Evolutionary conservation across 2,888 invertebrate species (phyloP), one percentile per base, ranked within the genome.

Genomic region (Nasonovia ribisnigri): DNA sequence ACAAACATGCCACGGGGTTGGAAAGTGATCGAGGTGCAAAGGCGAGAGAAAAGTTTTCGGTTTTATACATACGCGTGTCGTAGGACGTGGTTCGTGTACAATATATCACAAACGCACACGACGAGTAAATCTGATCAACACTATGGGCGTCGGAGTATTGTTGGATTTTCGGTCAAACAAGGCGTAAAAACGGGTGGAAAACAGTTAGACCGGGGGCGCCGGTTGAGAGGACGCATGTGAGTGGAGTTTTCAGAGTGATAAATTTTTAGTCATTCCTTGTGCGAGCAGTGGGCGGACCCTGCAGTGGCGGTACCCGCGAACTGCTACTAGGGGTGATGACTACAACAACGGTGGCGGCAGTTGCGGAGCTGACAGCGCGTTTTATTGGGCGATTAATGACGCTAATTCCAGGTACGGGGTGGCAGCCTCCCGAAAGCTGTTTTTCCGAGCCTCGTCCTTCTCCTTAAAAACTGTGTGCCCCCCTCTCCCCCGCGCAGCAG

Each of bases 381-480:
- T 86, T 93, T 93, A 93, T 93, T 93, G 93, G 90, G 90, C 93
- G 93, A 93, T 93, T 93, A 93, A 93, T 90, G 90, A 87, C n/a
- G 93, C 60, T 93, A 90, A 93, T 93, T 84, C 84, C 84, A 86
- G 89, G 89, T 93, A 46, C 48, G 42, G 29, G 3, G 43, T 43
- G 77, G 42, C 29, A 36, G 90, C 54, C 43, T 86, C 26, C 26
- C 60, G 60, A 48, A 77, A 77, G 84, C 84, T 43, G 42, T 42
- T 54, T 91, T 91, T n/a, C 43, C 26, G 77, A 77, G 51, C 8
- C 36, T 2, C 36, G 77, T 48, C 51, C n/a, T 91, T 84, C 42
- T 54, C 20, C 54, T 77, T 48, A 67, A 77, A 90, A 90, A 77
- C 46, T 42, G 20, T 20, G 77, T 36, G 36, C 36, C 36, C 8